Conservation (phyloP, 2,797 vertebrate genomes). For the Danio tinwini region DNA sequence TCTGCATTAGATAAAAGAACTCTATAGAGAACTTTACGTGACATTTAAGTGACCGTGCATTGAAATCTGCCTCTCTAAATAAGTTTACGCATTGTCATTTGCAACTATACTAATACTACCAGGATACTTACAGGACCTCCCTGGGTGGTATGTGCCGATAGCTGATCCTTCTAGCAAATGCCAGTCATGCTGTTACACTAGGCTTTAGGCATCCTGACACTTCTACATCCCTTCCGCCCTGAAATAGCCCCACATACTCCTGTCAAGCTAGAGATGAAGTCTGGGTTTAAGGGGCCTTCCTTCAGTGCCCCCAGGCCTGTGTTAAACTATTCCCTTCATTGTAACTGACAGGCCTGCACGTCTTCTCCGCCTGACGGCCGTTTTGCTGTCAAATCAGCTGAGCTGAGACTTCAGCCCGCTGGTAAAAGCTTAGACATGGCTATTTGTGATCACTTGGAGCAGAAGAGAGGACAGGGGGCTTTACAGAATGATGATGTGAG, state of each 20-base stretch:
- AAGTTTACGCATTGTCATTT: not conserved
- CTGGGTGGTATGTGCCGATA: conserved; percentile 1
- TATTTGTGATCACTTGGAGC: conserved; percentile 24
- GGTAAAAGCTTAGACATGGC: conserved; percentile 22
- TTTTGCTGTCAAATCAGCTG: conserved; percentile 38
- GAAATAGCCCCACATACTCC: conserved; percentile 38
- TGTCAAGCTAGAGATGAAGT: conserved; percentile 39
- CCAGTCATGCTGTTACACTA: conserved; percentile 65
- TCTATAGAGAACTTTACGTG: not conserved
- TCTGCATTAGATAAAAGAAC: not conserved
- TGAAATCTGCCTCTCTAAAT: not conserved
- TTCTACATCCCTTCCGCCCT: conserved; percentile 45
- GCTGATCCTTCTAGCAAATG: conserved; percentile 41
- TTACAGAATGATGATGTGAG: conserved; percentile 7
- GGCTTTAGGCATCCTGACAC: conserved; percentile 49
- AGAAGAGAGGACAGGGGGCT: not conserved
- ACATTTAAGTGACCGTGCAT: not conserved
- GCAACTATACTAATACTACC: not conserved
- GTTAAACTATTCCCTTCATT: conserved; percentile 42
- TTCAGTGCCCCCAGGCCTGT: conserved; percentile 23
- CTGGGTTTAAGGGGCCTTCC: conserved; percentile 36
- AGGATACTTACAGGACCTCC: not conserved
- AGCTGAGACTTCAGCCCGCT: conserved; percentile 19
- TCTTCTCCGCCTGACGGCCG: conserved; percentile 9
- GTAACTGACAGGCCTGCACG: conserved; percentile 42